Conservation (phyloP, 2,113 vertebrate genomes). For the Seriola dumerili region DNA sequence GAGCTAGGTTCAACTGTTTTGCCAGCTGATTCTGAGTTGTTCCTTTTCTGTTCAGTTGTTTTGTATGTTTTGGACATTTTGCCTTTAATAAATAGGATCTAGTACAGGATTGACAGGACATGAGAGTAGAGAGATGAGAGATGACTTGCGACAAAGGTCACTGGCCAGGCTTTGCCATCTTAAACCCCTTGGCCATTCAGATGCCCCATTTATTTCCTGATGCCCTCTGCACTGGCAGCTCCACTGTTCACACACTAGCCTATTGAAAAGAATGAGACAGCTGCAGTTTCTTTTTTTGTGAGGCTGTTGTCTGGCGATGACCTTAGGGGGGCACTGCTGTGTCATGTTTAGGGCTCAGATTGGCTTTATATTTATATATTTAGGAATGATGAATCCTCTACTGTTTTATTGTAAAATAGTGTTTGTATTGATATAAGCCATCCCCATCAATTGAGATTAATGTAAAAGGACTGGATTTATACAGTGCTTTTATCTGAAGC, state of each 20-base stretch:
- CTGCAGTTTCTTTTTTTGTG: neutral
- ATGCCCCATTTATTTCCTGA: neutral
- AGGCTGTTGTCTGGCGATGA: neutral
- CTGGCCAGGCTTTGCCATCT: too few species aligned
- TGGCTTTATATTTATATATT: neutral
- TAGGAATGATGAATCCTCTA: neutral
- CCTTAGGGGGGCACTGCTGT: constrained; percentile 27
- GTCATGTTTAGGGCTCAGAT: neutral
- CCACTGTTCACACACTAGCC: too few species aligned
- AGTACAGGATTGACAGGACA: neutral
- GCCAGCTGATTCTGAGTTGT: too few species aligned
- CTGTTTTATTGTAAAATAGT: too few species aligned
- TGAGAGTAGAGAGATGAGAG: neutral
- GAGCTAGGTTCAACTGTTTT: too few species aligned
- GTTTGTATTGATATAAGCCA: neutral
- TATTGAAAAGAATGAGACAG: too few species aligned
- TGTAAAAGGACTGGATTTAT: neutral
- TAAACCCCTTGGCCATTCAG: neutral
- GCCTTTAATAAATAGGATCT: too few species aligned
- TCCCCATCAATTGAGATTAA: neutral
- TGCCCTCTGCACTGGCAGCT: too few species aligned
- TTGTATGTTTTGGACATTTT: too few species aligned
- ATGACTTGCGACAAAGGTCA: too few species aligned
- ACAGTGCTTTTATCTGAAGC: neutral
- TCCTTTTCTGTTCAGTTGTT: too few species aligned